Evolutionary conservation across 2,888 invertebrate species (phyloP).

Genomic region (Erynnis tages): DNA sequence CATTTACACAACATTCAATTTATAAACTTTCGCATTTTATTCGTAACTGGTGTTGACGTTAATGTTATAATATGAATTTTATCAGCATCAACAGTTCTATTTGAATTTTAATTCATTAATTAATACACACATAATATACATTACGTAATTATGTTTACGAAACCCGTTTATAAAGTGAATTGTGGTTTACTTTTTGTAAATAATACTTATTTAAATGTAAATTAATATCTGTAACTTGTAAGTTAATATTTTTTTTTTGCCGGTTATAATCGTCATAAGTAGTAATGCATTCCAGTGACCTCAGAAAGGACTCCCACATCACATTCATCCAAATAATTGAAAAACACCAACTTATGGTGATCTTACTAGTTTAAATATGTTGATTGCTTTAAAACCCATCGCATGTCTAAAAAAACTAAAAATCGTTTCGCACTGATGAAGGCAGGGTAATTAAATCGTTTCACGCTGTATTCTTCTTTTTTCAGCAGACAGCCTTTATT

Average conservation of each 20-base stretch:
- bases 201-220: too few relatives aligned
- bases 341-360: too few relatives aligned
- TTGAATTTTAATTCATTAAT: not conserved
- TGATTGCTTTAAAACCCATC: not conserved
- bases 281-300: too few relatives aligned
- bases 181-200: too few relatives aligned
- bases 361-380: too few relatives aligned
- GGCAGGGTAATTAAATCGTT: not conserved
- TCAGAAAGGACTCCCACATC: too few relatives aligned
- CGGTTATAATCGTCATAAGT: not conserved
- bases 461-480: not conserved
- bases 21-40: slow-evolving; percentile 16
- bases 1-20: slow-evolving; percentile 20
- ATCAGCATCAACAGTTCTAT: not conserved
- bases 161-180: too few relatives aligned
- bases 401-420: not conserved
- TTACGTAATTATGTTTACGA: too few relatives aligned
- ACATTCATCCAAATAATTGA: too few relatives aligned
- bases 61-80: not conserved
- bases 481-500: slow-evolving; percentile 1
- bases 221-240: too few relatives aligned
- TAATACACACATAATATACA: too few relatives aligned
- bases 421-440: not conserved
- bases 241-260: not conserved
- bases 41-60: slow-evolving; percentile 5